Percentiles rank a stretch among this genome's conserved stretches.
Conservation (phyloP, 2,113 vertebrate species). For the Labrus mixtus region DNA sequence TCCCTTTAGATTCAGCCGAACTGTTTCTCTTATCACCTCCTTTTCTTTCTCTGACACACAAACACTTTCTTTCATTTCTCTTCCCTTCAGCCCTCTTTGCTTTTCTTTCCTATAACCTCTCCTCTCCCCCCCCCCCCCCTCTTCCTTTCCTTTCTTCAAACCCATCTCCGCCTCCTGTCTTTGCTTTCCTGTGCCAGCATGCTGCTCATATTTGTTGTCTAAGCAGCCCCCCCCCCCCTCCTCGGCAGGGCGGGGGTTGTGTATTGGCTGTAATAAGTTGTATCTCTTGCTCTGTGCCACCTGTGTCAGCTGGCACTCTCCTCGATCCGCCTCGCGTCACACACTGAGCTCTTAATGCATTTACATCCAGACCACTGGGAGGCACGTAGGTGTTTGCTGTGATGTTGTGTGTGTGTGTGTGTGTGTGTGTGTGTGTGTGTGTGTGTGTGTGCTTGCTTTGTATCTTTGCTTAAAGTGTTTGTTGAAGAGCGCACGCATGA, state of each 20-base stretch:
- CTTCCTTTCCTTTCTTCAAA: constrained; percentile 33
- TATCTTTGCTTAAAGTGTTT: constrained; percentile 33
- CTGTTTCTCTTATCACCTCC: constrained; percentile 34
- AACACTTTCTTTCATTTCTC: background rate
- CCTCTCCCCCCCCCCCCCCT: constrained; percentile 1
- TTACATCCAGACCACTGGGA: constrained; percentile 59
- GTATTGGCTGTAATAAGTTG: constrained; percentile 74
- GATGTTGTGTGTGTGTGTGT: constrained; percentile 26
- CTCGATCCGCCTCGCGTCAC: constrained; percentile 54
- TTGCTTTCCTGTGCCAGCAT: constrained; percentile 38
- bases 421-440: constrained; percentile 29
- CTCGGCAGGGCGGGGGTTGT: constrained; percentile 51
- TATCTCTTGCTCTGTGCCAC: constrained; percentile 73
- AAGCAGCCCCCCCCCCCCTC: constrained; percentile 56
- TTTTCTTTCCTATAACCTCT: background rate
- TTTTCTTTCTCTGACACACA: background rate
- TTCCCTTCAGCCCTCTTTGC: background rate
- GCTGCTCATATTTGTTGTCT: constrained; percentile 71
- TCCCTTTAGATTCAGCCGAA: constrained; percentile 43
- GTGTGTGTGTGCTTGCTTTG: constrained; percentile 20
- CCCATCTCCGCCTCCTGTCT: constrained; percentile 31
- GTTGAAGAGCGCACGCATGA: constrained; percentile 13
- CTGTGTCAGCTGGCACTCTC: constrained; percentile 72
- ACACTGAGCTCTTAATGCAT: constrained; percentile 70
- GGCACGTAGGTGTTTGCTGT: constrained; percentile 58